These are phyloP conservation scores for Donacobius atricapilla DNA, from an alignment of 2,113 vertebrate species.

Conservation along the genomic window DNA sequence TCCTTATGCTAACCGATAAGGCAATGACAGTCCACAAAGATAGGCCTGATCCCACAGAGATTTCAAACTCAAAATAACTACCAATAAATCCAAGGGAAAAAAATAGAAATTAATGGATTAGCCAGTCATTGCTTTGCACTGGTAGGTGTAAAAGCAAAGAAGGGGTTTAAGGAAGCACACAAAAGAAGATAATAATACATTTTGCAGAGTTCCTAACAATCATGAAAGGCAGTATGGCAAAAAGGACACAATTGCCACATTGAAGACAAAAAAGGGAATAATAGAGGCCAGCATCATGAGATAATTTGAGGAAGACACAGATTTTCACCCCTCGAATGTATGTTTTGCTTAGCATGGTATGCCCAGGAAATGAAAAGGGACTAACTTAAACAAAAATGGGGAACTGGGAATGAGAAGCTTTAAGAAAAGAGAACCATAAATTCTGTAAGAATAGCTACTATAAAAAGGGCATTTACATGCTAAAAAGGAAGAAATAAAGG, in stretches of 20 bases:
- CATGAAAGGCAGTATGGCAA: background rate
- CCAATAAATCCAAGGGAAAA: background rate
- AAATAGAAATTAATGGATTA: background rate
- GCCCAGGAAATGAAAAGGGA: background rate
- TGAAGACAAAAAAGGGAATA: background rate
- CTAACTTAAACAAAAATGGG: constrained; percentile 18
- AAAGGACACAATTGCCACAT: background rate
- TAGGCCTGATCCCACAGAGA: background rate
- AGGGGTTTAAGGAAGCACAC: background rate
- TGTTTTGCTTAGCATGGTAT: background rate
- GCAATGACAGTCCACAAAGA: background rate
- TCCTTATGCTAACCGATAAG: background rate
- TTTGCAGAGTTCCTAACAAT: background rate
- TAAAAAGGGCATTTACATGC: constrained; percentile 40
- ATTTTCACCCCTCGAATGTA: background rate
- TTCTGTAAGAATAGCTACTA: constrained; percentile 28
- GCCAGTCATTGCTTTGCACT: background rate
- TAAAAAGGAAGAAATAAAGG: constrained; percentile 51
- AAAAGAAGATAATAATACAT: background rate
- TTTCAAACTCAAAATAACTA: background rate
- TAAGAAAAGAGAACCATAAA: constrained; percentile 54
- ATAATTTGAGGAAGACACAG: background rate
- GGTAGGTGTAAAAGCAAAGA: background rate
- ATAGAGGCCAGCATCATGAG: background rate
- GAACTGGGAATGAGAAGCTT: constrained; percentile 34